Conservation (phyloP, 1,140 invertebrate genomes). For the Brachionus rubens region DNA sequence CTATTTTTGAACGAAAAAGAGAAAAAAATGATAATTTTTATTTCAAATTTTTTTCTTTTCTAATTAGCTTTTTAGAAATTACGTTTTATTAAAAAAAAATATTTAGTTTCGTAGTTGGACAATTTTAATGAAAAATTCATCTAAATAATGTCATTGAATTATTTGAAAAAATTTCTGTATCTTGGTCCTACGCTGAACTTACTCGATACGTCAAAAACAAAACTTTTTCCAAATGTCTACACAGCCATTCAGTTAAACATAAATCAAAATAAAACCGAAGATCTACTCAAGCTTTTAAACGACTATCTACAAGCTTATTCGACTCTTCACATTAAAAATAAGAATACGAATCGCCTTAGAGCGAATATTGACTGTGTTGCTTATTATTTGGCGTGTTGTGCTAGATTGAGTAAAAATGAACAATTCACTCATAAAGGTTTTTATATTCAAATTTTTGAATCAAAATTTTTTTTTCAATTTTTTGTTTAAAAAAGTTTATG, state of each 20-base stretch:
- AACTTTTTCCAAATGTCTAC: not conserved
- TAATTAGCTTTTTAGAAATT: not conserved
- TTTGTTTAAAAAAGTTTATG: not conserved
- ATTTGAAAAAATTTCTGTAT: constrained; percentile 25
- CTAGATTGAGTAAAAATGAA: constrained; percentile 7
- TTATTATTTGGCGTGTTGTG: constrained; percentile 16
- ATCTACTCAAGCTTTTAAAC: not conserved
- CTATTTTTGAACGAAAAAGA: too few relatives aligned
- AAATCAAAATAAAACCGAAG: not conserved
- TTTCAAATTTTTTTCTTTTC: too few relatives aligned
- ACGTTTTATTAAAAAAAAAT: not conserved
- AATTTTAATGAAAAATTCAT: too few relatives aligned
- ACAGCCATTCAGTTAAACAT: not conserved
- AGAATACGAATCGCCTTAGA: not conserved
- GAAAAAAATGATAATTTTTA: too few relatives aligned
- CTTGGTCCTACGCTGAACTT: not conserved
- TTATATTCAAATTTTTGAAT: not conserved
- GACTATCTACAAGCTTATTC: not conserved
- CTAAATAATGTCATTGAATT: constrained; percentile 23
- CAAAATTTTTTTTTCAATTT: not conserved
- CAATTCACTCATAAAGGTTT: constrained; percentile 11
- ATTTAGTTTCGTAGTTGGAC: not conserved
- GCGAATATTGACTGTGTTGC: not conserved
- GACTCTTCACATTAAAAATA: not conserved
- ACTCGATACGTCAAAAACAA: not conserved